These are phyloP conservation scores for Andrena marginata DNA, from an alignment of 2,888 invertebrate genomes.

Conservation along the genomic window DNA sequence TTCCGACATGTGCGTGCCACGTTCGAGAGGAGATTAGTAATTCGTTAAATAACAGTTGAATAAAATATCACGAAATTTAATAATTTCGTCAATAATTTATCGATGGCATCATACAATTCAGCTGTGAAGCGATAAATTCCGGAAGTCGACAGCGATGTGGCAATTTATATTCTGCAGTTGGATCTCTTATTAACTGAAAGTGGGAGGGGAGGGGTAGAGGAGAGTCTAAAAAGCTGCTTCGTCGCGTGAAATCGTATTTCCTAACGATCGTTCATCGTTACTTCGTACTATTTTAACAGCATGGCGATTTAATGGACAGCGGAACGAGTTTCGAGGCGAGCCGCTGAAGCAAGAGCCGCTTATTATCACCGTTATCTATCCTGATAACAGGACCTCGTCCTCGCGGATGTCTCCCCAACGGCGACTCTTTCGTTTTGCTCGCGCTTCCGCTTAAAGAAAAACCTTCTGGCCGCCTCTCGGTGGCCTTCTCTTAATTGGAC, in stretches of 20 bases:
- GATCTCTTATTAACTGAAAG: not conserved
- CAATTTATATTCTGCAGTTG: not conserved
- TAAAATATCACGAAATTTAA: constrained; percentile 1
- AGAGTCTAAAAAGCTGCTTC: not conserved
- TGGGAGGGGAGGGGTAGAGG: not conserved
- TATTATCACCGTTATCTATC: constrained; percentile 66
- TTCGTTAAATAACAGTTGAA: not conserved
- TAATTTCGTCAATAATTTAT: not conserved
- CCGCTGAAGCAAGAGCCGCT: constrained; percentile 30
- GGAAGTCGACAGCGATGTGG: not conserved
- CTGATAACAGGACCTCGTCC: constrained; percentile 66
- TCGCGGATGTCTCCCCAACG: constrained; percentile 26
- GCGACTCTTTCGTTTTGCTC: constrained; percentile 3
- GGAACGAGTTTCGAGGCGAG: not conserved
- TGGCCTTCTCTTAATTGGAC: constrained; percentile 51
- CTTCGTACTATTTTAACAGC: constrained; percentile 16
- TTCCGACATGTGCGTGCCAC: not conserved
- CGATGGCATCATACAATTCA: too few species aligned
- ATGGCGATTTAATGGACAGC: constrained; percentile 45
- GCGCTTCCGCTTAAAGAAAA: constrained; percentile 17
- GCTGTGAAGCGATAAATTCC: not conserved
- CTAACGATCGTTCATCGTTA: constrained; percentile 11
- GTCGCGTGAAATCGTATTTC: not conserved
- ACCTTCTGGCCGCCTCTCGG: not conserved
- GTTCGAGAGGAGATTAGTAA: constrained; percentile 18